Conservation (phyloP, 2,113 vertebrate genomes). For the Scalopus aquaticus region DNA sequence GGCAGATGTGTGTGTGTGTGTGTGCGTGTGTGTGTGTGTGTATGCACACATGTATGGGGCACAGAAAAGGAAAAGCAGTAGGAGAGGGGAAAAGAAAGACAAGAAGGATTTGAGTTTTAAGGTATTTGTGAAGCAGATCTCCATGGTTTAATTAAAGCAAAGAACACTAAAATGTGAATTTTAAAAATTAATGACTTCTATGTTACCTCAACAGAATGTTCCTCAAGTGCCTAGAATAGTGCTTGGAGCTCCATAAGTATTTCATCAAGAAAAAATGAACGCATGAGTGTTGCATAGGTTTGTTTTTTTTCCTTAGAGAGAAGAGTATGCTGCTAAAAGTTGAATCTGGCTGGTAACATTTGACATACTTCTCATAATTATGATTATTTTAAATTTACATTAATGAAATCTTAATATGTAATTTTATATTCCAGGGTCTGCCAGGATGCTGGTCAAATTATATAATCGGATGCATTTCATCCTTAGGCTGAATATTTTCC, state of each 20-base stretch:
- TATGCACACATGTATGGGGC: background rate
- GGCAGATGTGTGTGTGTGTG: background rate
- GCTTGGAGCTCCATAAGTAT: conserved; percentile 26
- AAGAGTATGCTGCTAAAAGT: background rate
- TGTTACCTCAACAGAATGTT: conserved; percentile 60
- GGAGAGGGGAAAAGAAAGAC: background rate
- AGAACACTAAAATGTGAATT: conserved; percentile 65
- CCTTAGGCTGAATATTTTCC: background rate
- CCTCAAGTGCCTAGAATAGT: conserved; percentile 39
- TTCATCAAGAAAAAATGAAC: conserved; percentile 33
- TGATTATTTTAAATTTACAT: conserved; percentile 75
- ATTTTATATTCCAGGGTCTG: conserved; percentile 67
- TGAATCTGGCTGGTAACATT: conserved; percentile 68
- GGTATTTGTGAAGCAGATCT: background rate
- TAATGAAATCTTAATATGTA: conserved; percentile 69
- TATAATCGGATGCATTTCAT: conserved; percentile 14
- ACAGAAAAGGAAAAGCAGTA: background rate
- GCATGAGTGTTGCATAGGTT: background rate
- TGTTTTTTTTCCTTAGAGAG: background rate
- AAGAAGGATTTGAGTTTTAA: background rate
- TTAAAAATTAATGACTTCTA: conserved; percentile 61
- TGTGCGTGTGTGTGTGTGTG: too few relatives aligned
- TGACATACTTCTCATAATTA: conserved; percentile 67
- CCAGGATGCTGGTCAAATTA: conserved; percentile 43
- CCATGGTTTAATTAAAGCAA: conserved; percentile 48